phyloP scores from a whole-genome alignment of 2,888 invertebrate genomes.

The Paralinhomoeus sp. region DNA sequence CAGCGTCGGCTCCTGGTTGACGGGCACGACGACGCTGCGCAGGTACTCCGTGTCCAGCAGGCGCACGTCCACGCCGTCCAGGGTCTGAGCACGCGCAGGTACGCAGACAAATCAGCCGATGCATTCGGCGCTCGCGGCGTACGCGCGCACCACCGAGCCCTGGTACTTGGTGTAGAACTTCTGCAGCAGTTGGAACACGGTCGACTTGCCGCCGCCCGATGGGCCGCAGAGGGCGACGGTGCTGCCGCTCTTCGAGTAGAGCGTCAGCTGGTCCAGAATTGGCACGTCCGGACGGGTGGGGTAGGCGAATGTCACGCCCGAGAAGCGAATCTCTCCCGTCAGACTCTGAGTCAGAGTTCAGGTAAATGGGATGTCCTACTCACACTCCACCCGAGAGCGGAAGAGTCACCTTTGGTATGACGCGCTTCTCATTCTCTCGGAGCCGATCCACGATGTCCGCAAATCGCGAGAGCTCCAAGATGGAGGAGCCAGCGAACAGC shows the following conservation, averaged over 20 bases:
- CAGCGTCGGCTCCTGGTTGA: background rate
- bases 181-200: background rate
- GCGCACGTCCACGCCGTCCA: background rate
- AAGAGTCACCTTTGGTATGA: too few relatives aligned
- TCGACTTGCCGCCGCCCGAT: background rate
- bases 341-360: background rate
- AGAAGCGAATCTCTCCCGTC: background rate
- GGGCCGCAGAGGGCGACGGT: background rate
- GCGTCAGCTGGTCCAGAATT: background rate
- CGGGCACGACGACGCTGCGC: background rate
- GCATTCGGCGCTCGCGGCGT: too few relatives aligned
- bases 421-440: too few relatives aligned
- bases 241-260: background rate
- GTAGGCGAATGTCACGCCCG: background rate
- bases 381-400: too few relatives aligned
- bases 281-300: background rate
- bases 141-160: background rate
- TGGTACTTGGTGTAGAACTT: background rate
- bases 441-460: too few relatives aligned
- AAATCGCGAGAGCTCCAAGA: too few relatives aligned
- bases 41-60: background rate
- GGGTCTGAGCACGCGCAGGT: background rate
- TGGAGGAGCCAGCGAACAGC: too few relatives aligned
- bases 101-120: too few relatives aligned
- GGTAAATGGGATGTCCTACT: too few relatives aligned